These are phyloP conservation scores for Seriola rivoliana DNA, from an alignment of 2,113 vertebrate genomes.

Conservation along the genomic window DNA sequence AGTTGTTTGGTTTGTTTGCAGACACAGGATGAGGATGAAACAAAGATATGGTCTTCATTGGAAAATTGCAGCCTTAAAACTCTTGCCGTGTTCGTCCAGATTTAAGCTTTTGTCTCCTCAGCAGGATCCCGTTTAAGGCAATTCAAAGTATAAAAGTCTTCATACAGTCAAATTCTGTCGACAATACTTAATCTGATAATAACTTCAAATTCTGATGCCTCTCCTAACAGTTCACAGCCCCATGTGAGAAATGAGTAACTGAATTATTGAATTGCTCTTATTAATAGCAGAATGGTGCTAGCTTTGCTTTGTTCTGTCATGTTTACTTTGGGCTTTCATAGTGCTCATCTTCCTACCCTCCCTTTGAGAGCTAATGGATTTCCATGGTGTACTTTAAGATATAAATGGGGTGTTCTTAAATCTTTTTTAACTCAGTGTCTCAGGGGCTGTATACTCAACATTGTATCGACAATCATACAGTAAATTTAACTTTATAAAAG, in stretches of 20 bases:
- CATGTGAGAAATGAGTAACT: background rate
- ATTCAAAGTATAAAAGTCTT: background rate
- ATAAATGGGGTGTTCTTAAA: too few relatives aligned
- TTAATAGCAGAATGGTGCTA: background rate
- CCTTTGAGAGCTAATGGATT: background rate
- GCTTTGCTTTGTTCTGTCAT: background rate
- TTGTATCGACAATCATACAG: too few relatives aligned
- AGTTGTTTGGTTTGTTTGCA: conserved; percentile 61
- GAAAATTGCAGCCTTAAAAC: conserved; percentile 14
- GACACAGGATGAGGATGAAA: conserved; percentile 48
- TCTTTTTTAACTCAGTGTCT: background rate
- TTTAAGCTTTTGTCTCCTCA: background rate
- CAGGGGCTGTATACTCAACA: background rate
- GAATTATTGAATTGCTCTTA: background rate
- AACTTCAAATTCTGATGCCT: background rate
- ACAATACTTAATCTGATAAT: background rate
- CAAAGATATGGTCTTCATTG: conserved; percentile 13
- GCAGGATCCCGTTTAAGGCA: background rate
- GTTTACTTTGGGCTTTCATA: background rate
- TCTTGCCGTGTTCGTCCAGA: background rate
- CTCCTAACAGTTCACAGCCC: background rate
- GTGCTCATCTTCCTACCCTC: background rate
- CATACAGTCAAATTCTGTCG: background rate
- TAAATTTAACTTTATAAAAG: background rate
- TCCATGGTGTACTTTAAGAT: background rate